Conservation (phyloP, 2,888 invertebrate species). For the Conchocele bisecta region DNA sequence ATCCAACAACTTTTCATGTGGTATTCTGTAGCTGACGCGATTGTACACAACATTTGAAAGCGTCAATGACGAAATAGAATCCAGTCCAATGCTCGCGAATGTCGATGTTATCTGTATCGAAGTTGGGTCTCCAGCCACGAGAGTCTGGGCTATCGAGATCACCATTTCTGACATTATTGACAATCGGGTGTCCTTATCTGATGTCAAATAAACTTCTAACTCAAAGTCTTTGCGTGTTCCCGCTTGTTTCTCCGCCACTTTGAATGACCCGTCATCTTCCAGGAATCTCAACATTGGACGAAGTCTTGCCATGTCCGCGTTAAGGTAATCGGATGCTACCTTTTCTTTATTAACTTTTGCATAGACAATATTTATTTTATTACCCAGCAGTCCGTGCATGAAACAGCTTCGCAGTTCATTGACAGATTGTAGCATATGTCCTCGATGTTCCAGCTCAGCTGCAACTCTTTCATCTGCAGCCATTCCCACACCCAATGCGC, state of each 20-base stretch:
- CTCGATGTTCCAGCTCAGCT: slow-evolving; percentile 20
- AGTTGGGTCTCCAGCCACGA: background rate
- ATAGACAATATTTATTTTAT: slow-evolving; percentile 48
- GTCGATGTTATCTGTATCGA: background rate
- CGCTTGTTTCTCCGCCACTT: background rate
- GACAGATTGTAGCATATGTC: slow-evolving; percentile 17
- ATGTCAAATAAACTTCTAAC: too few species aligned
- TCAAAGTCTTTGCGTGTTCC: background rate
- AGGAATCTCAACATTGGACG: background rate
- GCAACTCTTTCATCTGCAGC: slow-evolving; percentile 39
- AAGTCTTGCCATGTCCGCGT: background rate
- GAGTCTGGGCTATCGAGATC: background rate
- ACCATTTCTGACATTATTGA: background rate
- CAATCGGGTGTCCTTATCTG: background rate
- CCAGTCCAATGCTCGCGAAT: background rate
- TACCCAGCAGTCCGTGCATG: slow-evolving; percentile 51
- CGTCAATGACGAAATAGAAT: slow-evolving; percentile 1
- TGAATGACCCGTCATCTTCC: background rate
- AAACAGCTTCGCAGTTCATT: slow-evolving; percentile 46
- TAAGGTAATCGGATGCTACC: slow-evolving; percentile 15
- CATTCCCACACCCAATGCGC: slow-evolving; percentile 69
- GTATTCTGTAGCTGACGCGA: background rate
- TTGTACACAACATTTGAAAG: background rate
- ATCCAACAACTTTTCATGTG: too few species aligned
- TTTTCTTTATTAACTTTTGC: slow-evolving; percentile 55